Conservation (phyloP, 2,888 invertebrate species). For the Sepioteuthis lessoniana region DNA sequence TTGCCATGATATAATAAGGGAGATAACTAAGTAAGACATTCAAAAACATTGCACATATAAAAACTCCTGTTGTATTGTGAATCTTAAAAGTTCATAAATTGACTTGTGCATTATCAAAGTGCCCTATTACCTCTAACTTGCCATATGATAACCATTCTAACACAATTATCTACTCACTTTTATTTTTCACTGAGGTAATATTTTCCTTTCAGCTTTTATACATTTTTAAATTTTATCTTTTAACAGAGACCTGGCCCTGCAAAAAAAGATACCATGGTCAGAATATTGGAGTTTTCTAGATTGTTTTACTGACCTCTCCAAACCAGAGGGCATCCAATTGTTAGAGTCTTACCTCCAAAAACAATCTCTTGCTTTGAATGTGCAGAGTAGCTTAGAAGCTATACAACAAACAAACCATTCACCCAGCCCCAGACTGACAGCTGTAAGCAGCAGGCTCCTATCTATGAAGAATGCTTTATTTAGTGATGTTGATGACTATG, state of each 20-base stretch:
- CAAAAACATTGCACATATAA: too few species aligned
- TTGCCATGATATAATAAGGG: too few species aligned
- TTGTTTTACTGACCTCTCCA: constrained; percentile 85
- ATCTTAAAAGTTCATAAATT: too few species aligned
- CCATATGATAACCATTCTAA: neutral
- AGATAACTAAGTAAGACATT: too few species aligned
- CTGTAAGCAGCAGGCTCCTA: neutral
- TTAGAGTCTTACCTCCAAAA: constrained; percentile 84
- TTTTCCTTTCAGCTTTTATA: neutral
- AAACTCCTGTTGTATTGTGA: too few species aligned
- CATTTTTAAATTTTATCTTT: constrained; percentile 1
- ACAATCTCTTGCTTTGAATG: constrained; percentile 51
- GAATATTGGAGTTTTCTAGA: constrained; percentile 95
- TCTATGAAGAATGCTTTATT: neutral
- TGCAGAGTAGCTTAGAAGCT: neutral
- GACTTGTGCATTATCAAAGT: too few species aligned
- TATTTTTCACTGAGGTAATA: neutral
- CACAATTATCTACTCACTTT: too few species aligned
- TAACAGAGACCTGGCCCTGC: constrained; percentile 70
- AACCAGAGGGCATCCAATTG: constrained; percentile 82
- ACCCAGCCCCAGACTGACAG: neutral
- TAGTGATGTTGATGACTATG: neutral
- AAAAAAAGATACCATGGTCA: constrained; percentile 81
- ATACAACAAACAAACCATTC: neutral
- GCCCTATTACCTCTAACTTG: too few species aligned